Percentiles rank a stretch among this genome's conserved stretches.
Conservation (phyloP, 1,140 invertebrate species). For the Ooceraea biroi region DNA sequence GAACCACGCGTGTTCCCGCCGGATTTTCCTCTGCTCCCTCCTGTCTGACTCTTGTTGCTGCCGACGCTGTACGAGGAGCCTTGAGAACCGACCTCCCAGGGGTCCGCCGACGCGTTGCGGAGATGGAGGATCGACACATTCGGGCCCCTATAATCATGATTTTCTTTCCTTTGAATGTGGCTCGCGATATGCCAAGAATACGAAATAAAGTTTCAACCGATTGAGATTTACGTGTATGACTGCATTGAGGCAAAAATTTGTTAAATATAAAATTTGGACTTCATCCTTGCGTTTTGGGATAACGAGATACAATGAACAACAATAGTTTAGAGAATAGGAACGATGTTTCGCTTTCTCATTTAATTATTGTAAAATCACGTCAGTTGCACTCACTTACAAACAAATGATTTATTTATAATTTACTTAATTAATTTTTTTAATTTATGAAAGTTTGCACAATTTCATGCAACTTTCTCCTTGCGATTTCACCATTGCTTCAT, state of each 20-base stretch:
- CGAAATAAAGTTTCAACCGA: slow-evolving; percentile 8
- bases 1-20: slow-evolving; percentile 68
- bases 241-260: no score
- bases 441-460: slow-evolving; percentile 7
- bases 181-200: not conserved
- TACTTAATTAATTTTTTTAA: slow-evolving; percentile 2
- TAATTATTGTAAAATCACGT: not conserved
- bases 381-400: not conserved
- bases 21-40: slow-evolving; percentile 74
- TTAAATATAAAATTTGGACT: not conserved
- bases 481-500: not conserved
- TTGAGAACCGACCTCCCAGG: slow-evolving; percentile 85
- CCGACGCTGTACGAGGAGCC: slow-evolving; percentile 77
- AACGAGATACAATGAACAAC: not conserved
- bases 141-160: slow-evolving; percentile 85
- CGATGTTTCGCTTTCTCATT: not conserved
- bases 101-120: slow-evolving; percentile 86
- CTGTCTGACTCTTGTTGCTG: slow-evolving; percentile 80
- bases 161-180: slow-evolving; percentile 3
- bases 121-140: slow-evolving; percentile 88
- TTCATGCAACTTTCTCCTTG: not conserved
- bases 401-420: not conserved
- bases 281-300: not conserved
- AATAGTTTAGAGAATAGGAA: not conserved
- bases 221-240: not conserved